Evolutionary conservation across 2,888 invertebrate species (phyloP).

Genomic region (Stramonita haemastoma): DNA sequence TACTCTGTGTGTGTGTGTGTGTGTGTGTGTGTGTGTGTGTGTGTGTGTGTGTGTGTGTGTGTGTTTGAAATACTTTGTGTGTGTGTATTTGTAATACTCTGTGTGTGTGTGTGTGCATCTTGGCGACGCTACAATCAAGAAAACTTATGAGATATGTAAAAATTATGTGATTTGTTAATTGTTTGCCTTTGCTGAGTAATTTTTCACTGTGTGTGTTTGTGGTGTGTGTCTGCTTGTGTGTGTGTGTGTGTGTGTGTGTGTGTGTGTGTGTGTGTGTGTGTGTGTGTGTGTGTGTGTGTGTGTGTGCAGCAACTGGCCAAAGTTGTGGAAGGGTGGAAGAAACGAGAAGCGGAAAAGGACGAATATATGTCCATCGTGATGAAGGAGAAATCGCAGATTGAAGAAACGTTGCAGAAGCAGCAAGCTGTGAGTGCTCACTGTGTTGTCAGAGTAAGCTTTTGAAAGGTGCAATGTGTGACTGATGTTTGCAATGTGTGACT

Average conservation of each 20-base stretch:
- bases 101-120: too few species aligned
- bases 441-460: background rate
- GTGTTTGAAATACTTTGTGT: too few species aligned
- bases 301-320: conserved; percentile 68
- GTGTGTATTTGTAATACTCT: too few species aligned
- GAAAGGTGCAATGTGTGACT: too few species aligned
- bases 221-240: background rate
- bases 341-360: conserved; percentile 70
- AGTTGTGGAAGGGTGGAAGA: conserved; percentile 75
- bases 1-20: too few species aligned
- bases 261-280: too few species aligned
- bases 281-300: conserved; percentile 17
- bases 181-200: background rate
- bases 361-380: conserved; percentile 58
- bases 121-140: too few species aligned
- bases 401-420: conserved; percentile 63
- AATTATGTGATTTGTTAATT: too few species aligned
- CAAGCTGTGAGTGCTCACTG: conserved; percentile 57
- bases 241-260: background rate
- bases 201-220: background rate
- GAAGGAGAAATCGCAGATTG: conserved; percentile 63
- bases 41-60: too few species aligned
- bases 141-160: too few species aligned
- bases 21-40: too few species aligned
- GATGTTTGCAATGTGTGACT: too few species aligned